Evolutionary conservation across 2,797 vertebrate species (phyloP).

Genomic region (Melanotaenia nigrans): DNA sequence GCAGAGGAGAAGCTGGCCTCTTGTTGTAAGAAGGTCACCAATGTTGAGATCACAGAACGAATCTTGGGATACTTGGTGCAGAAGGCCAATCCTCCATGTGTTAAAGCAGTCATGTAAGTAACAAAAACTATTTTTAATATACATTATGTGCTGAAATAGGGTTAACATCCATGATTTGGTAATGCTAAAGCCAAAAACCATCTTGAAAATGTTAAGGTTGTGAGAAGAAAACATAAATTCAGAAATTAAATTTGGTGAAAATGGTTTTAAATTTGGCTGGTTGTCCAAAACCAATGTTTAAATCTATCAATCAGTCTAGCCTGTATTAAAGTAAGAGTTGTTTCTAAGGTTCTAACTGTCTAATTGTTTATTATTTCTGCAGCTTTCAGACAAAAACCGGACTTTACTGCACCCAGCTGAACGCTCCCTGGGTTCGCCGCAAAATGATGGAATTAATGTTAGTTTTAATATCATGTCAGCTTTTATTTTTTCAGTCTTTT

Average conservation of each 20-base stretch:
- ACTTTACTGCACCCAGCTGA: constrained; percentile 1
- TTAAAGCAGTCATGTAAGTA: constrained; percentile 76
- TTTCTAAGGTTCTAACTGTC: not conserved
- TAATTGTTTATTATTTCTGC: constrained; percentile 5
- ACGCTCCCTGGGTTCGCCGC: not conserved
- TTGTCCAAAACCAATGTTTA: too few species aligned
- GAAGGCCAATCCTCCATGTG: constrained; percentile 26
- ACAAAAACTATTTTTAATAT: not conserved
- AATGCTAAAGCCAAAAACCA: too few species aligned
- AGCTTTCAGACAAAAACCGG: constrained; percentile 58
- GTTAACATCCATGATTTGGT: not conserved
- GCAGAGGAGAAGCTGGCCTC: constrained; percentile 44
- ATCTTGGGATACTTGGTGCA: constrained; percentile 44
- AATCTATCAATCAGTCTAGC: too few species aligned
- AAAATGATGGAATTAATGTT: not conserved
- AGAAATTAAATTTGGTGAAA: too few species aligned
- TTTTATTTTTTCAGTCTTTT: not conserved
- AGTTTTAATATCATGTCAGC: constrained; percentile 5
- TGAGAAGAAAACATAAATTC: too few species aligned
- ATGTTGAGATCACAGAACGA: accelerated
- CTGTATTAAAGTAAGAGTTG: too few species aligned
- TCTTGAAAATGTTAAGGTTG: too few species aligned
- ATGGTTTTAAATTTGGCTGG: too few species aligned
- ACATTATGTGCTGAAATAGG: not conserved
- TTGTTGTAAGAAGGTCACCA: constrained; percentile 65